Evolutionary conservation across 2,888 invertebrate species (phyloP).

Genomic region (Nomada lathburiana): DNA sequence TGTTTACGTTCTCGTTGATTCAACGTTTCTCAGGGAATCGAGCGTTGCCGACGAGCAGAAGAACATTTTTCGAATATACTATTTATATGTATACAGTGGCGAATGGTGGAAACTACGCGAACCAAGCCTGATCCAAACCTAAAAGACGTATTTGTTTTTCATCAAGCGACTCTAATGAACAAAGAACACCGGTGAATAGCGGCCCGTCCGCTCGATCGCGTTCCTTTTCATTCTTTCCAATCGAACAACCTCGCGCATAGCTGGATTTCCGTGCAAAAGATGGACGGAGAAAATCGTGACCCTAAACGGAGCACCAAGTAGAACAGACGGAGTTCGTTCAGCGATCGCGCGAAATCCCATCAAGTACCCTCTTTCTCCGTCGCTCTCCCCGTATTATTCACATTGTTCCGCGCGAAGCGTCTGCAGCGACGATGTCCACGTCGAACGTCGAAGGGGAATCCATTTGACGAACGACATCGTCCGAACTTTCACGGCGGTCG

Average conservation of each 20-base stretch:
- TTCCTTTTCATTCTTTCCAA: background rate
- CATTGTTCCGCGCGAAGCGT: conserved; percentile 29
- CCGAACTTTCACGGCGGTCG: background rate
- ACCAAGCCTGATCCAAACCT: no score
- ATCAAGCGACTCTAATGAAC: background rate
- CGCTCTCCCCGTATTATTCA: conserved; percentile 21
- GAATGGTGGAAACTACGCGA: no score
- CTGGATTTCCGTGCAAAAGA: conserved; percentile 13
- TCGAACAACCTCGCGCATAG: conserved; percentile 4
- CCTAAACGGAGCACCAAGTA: conserved; percentile 19
- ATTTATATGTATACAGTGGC: no score
- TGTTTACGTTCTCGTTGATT: no score
- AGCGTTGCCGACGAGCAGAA: no score
- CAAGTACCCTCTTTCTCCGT: background rate
- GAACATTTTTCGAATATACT: no score
- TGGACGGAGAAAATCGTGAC: background rate
- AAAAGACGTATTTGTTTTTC: background rate
- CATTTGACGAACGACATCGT: conserved; percentile 31
- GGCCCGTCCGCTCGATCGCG: background rate
- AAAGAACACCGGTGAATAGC: background rate
- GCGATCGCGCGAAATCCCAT: conserved; percentile 19
- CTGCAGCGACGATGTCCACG: conserved; percentile 6
- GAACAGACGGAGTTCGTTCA: conserved; percentile 16
- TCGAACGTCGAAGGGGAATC: conserved; percentile 9
- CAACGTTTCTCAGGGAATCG: no score